Conservation (phyloP, 2,113 vertebrate species). For the Pampusana beccarii region DNA sequence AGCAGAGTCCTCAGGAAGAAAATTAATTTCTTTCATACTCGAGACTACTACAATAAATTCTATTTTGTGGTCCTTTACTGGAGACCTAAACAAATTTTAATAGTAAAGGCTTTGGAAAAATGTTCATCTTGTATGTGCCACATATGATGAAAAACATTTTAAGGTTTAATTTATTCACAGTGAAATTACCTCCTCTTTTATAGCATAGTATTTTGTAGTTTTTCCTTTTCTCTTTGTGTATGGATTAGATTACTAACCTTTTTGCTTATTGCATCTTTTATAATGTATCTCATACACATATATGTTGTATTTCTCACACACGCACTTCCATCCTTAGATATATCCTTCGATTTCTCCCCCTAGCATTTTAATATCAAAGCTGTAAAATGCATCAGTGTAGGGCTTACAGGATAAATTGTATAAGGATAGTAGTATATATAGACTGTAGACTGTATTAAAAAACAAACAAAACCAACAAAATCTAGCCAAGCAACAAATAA, state of each 20-base stretch:
- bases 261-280: not conserved
- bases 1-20: not conserved
- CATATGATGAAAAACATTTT: not conserved
- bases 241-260: not conserved
- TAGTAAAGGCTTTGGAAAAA: not conserved
- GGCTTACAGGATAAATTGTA: not conserved
- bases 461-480: not conserved
- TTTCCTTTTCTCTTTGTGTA: not conserved
- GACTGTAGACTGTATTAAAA: not conserved
- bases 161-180: not conserved
- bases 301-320: not conserved
- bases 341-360: not conserved
- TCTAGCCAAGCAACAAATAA: not conserved
- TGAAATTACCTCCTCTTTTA: not conserved
- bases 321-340: not conserved
- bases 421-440: not conserved
- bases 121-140: not conserved
- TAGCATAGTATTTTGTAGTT: not conserved
- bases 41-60: not conserved
- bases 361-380: not conserved
- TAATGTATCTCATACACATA: not conserved
- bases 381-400: not conserved
- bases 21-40: not conserved
- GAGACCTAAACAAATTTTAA: not conserved
- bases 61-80: not conserved